phyloP scores from a whole-genome alignment of 1,140 invertebrate species.

The Drosophila arawakana region DNA sequence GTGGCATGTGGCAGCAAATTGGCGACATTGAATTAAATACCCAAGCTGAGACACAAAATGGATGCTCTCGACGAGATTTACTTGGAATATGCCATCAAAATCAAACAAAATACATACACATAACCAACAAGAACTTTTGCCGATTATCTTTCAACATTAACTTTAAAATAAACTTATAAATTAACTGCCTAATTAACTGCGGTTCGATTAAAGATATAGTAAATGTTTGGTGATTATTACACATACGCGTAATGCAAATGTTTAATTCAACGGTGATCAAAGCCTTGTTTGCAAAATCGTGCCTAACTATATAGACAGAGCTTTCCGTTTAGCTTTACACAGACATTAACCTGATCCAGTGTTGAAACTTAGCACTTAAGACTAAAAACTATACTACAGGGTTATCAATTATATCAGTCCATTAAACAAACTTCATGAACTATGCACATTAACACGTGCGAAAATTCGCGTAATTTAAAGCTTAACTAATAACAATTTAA shows the following conservation, averaged over 20 bases:
- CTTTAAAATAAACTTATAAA: not conserved
- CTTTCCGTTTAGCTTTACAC: constrained; percentile 42
- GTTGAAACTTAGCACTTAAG: constrained; percentile 22
- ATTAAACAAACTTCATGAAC: constrained; percentile 8
- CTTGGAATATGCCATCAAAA: constrained; percentile 33
- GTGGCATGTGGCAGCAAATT: constrained; percentile 52
- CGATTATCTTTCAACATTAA: not conserved
- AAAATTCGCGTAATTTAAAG: not conserved
- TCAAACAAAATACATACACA: constrained; percentile 8
- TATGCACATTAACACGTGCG: not conserved
- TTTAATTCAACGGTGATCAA: constrained; percentile 51
- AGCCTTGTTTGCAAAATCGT: constrained; percentile 42
- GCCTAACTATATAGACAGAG: constrained; percentile 50
- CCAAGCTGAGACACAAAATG: constrained; percentile 41
- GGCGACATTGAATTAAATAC: constrained; percentile 59
- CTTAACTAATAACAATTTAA: constrained; percentile 6
- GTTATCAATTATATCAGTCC: constrained; percentile 41
- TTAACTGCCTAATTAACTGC: not conserved
- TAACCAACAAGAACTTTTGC: not conserved
- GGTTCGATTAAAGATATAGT: not conserved
- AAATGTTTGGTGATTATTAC: constrained; percentile 18
- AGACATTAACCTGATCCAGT: constrained; percentile 31
- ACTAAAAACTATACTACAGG: constrained; percentile 51
- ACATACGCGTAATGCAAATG: constrained; percentile 47
- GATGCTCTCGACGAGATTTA: constrained; percentile 46